Percentiles rank a stretch among this genome's conserved stretches.
Conservation (phyloP, 2,113 vertebrate genomes). For the Peromyscus leucopus region DNA sequence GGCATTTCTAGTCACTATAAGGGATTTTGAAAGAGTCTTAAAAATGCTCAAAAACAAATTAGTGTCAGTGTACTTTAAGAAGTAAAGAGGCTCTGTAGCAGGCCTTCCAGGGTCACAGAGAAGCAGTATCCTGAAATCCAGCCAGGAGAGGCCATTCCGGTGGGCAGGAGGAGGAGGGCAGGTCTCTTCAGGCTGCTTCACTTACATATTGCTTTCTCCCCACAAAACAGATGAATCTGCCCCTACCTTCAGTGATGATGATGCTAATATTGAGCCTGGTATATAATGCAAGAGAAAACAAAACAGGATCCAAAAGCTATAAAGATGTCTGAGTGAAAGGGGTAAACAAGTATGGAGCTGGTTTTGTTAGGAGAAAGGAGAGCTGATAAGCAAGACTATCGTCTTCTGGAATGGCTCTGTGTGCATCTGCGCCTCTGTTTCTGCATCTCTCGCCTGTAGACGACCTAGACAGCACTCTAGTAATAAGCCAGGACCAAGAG, state of each 20-base stretch:
- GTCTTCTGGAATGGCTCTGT: background rate
- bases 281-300: background rate
- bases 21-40: slow-evolving; percentile 70
- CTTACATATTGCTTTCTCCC: background rate
- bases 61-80: slow-evolving; percentile 70
- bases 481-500: slow-evolving; percentile 22
- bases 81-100: slow-evolving; percentile 58
- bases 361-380: slow-evolving; percentile 42
- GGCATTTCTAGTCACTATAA: slow-evolving; percentile 61
- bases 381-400: background rate
- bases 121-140: background rate
- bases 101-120: background rate
- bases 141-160: background rate
- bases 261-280: background rate
- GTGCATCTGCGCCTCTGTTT: background rate
- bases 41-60: slow-evolving; percentile 73
- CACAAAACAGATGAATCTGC: background rate
- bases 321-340: slow-evolving; percentile 13
- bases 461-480: background rate
- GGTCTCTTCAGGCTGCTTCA: background rate
- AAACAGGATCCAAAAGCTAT: background rate
- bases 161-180: background rate
- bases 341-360: background rate
- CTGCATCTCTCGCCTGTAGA: background rate
- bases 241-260: background rate